Evolutionary conservation across 2,113 vertebrate genomes (phyloP).

Genomic region (Indri indri): DNA sequence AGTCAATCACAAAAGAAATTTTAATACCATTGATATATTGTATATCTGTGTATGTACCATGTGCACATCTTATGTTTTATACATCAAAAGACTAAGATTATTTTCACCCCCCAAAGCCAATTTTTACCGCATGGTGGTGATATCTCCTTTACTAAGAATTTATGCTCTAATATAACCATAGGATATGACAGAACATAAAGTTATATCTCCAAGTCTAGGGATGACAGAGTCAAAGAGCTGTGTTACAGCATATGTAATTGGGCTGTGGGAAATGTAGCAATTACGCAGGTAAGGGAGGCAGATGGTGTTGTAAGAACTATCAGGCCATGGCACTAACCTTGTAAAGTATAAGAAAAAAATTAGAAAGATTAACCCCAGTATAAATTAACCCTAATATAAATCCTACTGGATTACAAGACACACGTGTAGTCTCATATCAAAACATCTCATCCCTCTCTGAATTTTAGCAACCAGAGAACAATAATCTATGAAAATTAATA

Average conservation of each 20-base stretch:
- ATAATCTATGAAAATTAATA: not conserved
- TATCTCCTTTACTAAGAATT: not conserved
- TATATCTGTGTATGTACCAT: accelerated
- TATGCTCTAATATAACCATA: not conserved
- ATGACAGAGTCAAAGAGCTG: not conserved
- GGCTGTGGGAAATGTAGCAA: not conserved
- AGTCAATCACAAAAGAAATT: not conserved
- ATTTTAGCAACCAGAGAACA: not conserved
- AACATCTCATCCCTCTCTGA: not conserved
- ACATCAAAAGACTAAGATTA: not conserved
- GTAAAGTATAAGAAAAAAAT: not conserved
- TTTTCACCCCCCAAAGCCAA: not conserved
- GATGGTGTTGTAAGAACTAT: not conserved
- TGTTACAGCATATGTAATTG: not conserved
- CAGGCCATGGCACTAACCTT: not conserved
- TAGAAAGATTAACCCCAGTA: not conserved
- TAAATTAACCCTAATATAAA: not conserved
- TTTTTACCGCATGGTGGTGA: not conserved
- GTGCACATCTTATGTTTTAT: not conserved
- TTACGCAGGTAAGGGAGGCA: not conserved
- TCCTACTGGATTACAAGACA: not conserved
- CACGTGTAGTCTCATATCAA: not conserved
- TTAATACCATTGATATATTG: not conserved
- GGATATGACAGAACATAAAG: not conserved
- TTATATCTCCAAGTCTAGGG: not conserved